Evolutionary conservation across 2,797 vertebrate genomes (phyloP).

Genomic region (Diplodus puntazzo): DNA sequence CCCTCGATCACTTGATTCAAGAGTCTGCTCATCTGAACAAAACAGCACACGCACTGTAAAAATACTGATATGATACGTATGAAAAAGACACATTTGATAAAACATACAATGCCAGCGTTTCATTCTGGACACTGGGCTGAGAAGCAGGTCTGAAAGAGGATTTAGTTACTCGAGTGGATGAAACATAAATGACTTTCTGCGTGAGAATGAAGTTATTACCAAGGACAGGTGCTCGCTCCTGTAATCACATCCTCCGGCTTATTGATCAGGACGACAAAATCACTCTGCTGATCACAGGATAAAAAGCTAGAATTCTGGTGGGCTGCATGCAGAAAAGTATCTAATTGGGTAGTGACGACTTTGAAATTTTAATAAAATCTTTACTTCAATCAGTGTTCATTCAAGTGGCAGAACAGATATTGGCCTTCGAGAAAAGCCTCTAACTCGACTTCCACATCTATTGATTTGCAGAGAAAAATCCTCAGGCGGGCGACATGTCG

Average conservation of each 20-base stretch:
- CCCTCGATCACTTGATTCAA: no score
- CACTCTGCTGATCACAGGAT: background rate
- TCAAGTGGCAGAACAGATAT: background rate
- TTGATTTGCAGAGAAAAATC: constrained; percentile 17
- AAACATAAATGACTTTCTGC: constrained; percentile 23
- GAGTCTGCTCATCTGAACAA: no score
- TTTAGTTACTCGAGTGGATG: constrained; percentile 29
- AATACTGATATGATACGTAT: no score
- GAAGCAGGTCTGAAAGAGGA: background rate
- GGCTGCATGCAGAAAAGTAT: background rate
- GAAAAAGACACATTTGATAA: no score
- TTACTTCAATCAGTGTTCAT: background rate
- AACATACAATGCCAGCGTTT: no score
- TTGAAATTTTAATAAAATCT: background rate
- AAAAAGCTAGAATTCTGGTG: background rate
- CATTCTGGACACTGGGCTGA: no score
- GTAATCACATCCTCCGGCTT: constrained; percentile 14
- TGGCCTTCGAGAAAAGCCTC: background rate
- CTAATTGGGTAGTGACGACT: no score
- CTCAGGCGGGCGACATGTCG: background rate
- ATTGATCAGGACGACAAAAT: constrained; percentile 37
- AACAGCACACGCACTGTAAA: no score
- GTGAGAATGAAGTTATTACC: constrained; percentile 22
- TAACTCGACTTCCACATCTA: background rate
- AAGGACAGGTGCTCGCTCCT: constrained; percentile 1